These are phyloP conservation scores for Camelus bactrianus DNA, from an alignment of 2,113 vertebrate species.

Conservation along the genomic window DNA sequence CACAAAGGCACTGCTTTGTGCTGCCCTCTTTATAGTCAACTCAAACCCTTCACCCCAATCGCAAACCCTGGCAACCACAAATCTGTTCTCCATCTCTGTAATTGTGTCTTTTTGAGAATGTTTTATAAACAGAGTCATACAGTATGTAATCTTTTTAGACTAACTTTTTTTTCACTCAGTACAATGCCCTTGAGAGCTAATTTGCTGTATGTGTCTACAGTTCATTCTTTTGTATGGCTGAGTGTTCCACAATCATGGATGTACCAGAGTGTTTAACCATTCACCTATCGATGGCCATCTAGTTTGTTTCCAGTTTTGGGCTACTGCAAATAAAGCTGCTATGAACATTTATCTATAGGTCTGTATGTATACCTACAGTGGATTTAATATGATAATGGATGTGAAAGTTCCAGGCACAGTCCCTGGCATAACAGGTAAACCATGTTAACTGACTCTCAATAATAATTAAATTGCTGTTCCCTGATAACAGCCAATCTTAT, in stretches of 20 bases:
- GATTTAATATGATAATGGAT: not conserved
- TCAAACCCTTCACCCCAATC: not conserved
- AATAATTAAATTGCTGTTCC: not conserved
- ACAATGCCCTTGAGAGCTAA: not conserved
- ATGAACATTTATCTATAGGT: not conserved
- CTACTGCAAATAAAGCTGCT: not conserved
- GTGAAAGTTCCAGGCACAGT: conserved; percentile 24
- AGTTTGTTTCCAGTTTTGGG: not conserved
- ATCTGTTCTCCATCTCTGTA: not conserved
- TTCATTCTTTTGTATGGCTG: not conserved
- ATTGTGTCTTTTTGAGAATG: not conserved
- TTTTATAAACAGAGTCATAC: not conserved
- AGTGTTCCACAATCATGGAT: not conserved
- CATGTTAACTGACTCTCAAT: conserved; percentile 29
- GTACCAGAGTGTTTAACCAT: not conserved
- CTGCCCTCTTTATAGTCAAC: not conserved
- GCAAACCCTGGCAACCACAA: not conserved
- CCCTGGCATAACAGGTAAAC: not conserved
- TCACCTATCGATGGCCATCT: not conserved
- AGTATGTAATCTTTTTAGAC: not conserved
- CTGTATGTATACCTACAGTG: not conserved
- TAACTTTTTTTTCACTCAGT: not conserved
- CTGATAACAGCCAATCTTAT: not conserved
- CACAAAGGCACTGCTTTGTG: not conserved
- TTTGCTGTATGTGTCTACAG: not conserved